phyloP scores from a whole-genome alignment of 1,140 invertebrate species.

The Lutraria rhynchaena region DNA sequence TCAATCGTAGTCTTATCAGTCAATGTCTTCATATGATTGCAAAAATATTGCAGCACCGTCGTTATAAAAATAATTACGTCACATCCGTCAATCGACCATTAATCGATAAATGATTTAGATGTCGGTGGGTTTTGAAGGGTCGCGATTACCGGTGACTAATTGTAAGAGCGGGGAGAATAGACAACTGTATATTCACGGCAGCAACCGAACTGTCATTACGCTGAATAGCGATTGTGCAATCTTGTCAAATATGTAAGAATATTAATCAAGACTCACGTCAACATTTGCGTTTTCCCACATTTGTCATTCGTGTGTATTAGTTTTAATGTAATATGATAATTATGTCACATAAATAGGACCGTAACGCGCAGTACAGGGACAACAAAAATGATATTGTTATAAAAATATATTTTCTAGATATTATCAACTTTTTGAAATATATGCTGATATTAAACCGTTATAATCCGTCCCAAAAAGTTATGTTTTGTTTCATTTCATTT shows the following conservation, averaged over 20 bases:
- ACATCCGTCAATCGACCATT: slow-evolving; percentile 21
- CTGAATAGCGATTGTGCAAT: slow-evolving; percentile 21
- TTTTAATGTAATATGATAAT: not conserved
- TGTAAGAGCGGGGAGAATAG: slow-evolving; percentile 2
- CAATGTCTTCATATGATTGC: slow-evolving; percentile 13
- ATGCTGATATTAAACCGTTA: too few species aligned
- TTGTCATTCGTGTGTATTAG: slow-evolving; percentile 13
- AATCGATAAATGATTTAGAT: slow-evolving; percentile 55
- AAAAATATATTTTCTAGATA: too few species aligned
- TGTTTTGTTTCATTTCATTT: too few species aligned
- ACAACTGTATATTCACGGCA: slow-evolving; percentile 14
- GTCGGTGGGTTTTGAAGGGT: slow-evolving; percentile 12
- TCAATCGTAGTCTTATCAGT: slow-evolving; percentile 14
- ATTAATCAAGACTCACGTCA: slow-evolving; percentile 20
- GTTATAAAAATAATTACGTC: slow-evolving; percentile 39
- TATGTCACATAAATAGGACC: too few species aligned
- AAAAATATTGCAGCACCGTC: not conserved
- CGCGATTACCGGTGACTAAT: slow-evolving; percentile 14
- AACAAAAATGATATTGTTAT: too few species aligned
- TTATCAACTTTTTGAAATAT: too few species aligned
- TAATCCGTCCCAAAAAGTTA: too few species aligned
- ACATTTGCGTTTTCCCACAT: slow-evolving; percentile 47
- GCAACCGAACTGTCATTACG: slow-evolving; percentile 15
- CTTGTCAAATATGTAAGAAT: slow-evolving; percentile 22
- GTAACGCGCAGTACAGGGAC: too few species aligned